Evolutionary conservation across 2,797 vertebrate genomes (phyloP).

Genomic region (Sphaeramia orbicularis): DNA sequence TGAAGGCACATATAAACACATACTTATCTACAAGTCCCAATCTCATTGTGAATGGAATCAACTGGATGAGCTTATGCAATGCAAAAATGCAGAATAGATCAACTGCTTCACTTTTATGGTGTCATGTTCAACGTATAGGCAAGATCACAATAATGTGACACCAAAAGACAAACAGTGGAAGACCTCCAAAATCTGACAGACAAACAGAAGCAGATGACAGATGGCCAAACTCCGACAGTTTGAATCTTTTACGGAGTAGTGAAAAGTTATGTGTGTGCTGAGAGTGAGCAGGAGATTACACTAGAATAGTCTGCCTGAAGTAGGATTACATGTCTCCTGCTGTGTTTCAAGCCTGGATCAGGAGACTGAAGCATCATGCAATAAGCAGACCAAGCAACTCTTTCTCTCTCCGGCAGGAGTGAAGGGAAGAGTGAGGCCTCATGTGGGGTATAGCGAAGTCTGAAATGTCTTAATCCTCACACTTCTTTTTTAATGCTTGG

Average conservation of each 20-base stretch:
- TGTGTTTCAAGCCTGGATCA: constrained; percentile 69
- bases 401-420: constrained; percentile 45
- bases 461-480: constrained; percentile 31
- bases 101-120: constrained; percentile 45
- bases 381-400: constrained; percentile 50
- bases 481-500: constrained; percentile 9
- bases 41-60: constrained; percentile 51
- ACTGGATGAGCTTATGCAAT: constrained; percentile 60
- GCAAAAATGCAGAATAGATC: constrained; percentile 47
- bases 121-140: constrained; percentile 27
- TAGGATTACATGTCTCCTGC: constrained; percentile 77
- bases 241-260: constrained; percentile 64
- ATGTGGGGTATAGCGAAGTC: constrained; percentile 12
- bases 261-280: constrained; percentile 70
- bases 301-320: constrained; percentile 67
- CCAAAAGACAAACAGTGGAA: constrained; percentile 47
- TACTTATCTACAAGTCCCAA: constrained; percentile 25
- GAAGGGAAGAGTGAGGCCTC: constrained; percentile 4
- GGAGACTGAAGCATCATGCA: constrained; percentile 51
- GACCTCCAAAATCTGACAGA: constrained; percentile 50
- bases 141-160: constrained; percentile 33
- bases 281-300: constrained; percentile 70
- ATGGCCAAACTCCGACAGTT: constrained; percentile 65
- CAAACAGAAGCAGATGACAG: constrained; percentile 71
- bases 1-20: constrained; percentile 25